Evolutionary conservation across 2,113 vertebrate species (phyloP), one percentile per base, ranked within the genome.

Genomic region (Nothocercus nigrocapillus): DNA sequence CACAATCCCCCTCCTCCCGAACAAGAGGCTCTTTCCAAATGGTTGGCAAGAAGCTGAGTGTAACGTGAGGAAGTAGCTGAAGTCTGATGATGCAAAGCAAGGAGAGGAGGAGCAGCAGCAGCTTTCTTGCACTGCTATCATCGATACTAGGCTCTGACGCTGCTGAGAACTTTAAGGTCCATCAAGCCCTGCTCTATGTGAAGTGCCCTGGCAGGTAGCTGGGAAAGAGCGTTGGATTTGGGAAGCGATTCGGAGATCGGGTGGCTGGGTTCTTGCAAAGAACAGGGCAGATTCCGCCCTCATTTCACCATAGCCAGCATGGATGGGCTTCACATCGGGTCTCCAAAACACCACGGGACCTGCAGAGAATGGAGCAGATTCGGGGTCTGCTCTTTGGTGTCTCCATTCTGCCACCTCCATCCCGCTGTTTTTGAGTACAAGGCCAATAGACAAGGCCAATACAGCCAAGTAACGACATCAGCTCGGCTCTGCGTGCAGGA

Each of bases 231-330:
- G 34, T 47, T 32, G 34, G 5, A 12, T 77, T 76, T 12, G 18
- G n/a, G 34, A 42, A 51, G 15, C 3, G 24, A 13, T 44, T 32
- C 15, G 0, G 0, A 51, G 47, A 25, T 36, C 42, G 0, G 0
- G 72, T 27, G 32, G 34, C 13, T 6, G 4, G 17, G 38, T 28
- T 45, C 42, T 53, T 2, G 2, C 0, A 1, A 61, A 28, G 54
- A 32, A 13, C 3, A 0, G 54, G 7, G 36, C 0, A 1, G 5
- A n/a, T n/a, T n/a, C 10, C 1, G 9, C 34, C 32, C 30, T 80
- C 5, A 2, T 42, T 25, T 1, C 3, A 5, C 0, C 4, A 30
- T 47, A 17, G 68, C 53, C 0, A 0, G 58, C 0, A 0, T 36
- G 49, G 58, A 13, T 21, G 22, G 0, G 7, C 36, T 38, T 64